phyloP scores from a whole-genome alignment of 2,888 invertebrate genomes.

The Cryptocheilus praepositus region DNA sequence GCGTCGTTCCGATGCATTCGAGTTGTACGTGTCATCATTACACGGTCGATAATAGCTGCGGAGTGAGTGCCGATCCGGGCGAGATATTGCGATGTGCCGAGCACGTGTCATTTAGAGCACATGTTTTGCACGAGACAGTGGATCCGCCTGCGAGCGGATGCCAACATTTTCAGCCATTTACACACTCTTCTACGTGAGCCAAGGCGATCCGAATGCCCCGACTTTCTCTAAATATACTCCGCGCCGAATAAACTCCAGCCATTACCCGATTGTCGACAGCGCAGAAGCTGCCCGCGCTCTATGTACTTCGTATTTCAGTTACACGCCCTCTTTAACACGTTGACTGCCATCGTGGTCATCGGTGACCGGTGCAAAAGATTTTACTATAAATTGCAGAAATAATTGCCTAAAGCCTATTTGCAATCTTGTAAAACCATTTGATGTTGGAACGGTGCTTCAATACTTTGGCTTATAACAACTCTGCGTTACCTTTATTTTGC shows the following conservation, averaged over 20 bases:
- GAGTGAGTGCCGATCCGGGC: background rate
- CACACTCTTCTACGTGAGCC: conserved; percentile 12
- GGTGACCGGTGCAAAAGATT: no score
- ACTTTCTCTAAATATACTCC: conserved; percentile 31
- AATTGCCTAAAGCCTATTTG: no score
- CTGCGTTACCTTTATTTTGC: no score
- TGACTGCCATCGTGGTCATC: no score
- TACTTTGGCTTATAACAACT: no score
- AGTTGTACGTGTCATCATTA: no score
- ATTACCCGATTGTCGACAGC: conserved; percentile 12
- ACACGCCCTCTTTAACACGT: no score
- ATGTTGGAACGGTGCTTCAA: no score
- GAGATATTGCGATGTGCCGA: background rate
- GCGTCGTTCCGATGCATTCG: no score
- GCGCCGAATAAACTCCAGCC: conserved; percentile 15
- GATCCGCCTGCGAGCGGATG: conserved; percentile 10
- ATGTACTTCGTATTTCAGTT: background rate
- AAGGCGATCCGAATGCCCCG: conserved; percentile 19
- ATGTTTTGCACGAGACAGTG: conserved; percentile 23
- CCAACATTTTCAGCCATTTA: conserved; percentile 36
- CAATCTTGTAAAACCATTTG: no score
- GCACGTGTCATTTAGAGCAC: conserved; percentile 26
- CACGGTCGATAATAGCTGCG: no score
- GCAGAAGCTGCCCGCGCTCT: background rate
- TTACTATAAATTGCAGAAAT: no score